Evolutionary conservation across 2,113 vertebrate species (phyloP).

Genomic region (Circaetus gallicus): DNA sequence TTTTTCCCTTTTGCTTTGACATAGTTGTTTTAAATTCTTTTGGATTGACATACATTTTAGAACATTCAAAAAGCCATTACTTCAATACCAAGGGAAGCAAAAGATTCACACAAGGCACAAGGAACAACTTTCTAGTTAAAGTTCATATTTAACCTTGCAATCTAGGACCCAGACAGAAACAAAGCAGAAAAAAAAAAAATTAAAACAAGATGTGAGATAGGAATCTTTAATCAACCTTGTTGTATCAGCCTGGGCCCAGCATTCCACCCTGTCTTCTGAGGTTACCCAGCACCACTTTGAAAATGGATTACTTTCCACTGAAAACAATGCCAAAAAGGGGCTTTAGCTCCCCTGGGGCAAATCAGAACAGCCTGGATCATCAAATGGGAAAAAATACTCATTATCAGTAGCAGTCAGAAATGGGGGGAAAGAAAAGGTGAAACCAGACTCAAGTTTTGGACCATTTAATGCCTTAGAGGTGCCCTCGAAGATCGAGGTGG

Average conservation of each 20-base stretch:
- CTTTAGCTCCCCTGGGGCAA: constrained; percentile 32
- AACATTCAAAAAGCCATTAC: not conserved
- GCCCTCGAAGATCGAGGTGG: not conserved
- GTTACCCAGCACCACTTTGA: constrained; percentile 57
- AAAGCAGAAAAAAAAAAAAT: constrained; percentile 32
- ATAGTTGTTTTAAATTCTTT: not conserved
- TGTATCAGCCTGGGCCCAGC: constrained; percentile 6
- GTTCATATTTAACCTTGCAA: not conserved
- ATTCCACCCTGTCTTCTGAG: constrained; percentile 46
- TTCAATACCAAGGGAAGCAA: not conserved
- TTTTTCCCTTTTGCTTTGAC: not conserved
- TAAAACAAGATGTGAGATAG: constrained; percentile 61
- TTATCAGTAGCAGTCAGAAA: constrained; percentile 7
- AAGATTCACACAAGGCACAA: not conserved
- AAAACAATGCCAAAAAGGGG: constrained; percentile 55
- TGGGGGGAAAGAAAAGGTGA: not conserved
- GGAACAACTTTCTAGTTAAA: not conserved
- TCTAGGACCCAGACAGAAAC: constrained; percentile 38
- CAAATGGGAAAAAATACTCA: constrained; percentile 3
- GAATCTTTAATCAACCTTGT: constrained; percentile 53
- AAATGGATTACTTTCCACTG: constrained; percentile 65
- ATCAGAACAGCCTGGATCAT: constrained; percentile 42
- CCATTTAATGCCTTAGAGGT: not conserved
- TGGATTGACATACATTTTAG: not conserved
- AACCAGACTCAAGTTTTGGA: not conserved